Base-by-base conservation (phyloP, 2,113 vertebrate species). In the Pseudorasbora parva region DNA sequence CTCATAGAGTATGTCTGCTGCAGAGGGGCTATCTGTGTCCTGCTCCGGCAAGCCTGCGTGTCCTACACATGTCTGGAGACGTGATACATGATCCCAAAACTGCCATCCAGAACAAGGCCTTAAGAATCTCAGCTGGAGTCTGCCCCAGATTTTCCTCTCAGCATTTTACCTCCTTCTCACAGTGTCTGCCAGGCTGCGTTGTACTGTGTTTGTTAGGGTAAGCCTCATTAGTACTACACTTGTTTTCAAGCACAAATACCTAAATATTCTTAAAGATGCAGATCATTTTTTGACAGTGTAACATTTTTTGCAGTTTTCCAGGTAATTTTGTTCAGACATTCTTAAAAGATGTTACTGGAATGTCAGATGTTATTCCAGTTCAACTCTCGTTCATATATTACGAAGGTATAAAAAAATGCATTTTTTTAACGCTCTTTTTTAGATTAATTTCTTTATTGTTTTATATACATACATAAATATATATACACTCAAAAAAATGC, bases 1-100 rank as follows among this genome's bases (percentile, higher is more conserved):
- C 79, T 78, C 37, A 60, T 47, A 84, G 49, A 33, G 73, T 60
- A 37, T 78, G 73, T 71, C 25, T 82, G 71, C 79, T 17, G 47
- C 66, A 33, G 54, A 57, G 69, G 59, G 30, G 69, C 66, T 71
- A 49, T 76, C 14, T 47, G 45, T 75, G 64, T 56, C 73, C 60
- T 4, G 19, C 49, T 72, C 47, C 71, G 30, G 69, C 47, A 33
- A 30, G 62, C 62, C 54, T 47, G 57, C 33, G 30, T 30, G 71
- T 76, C 57, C 64, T 68, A 62, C 57, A 41, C 33, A 41, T 69
- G 69, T 83, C 75, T 80, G 60, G 17, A 45, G 74, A 14, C 59
- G 59, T 37, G 60, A 62, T 30, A 60, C 59, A 62, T 72, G 62
- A 73, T 33, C 45, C 69, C 69, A 57, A 41, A 66, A 72, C 68